Base-by-base conservation (phyloP, 2,888 invertebrate genomes). In the Helleia helle region DNA sequence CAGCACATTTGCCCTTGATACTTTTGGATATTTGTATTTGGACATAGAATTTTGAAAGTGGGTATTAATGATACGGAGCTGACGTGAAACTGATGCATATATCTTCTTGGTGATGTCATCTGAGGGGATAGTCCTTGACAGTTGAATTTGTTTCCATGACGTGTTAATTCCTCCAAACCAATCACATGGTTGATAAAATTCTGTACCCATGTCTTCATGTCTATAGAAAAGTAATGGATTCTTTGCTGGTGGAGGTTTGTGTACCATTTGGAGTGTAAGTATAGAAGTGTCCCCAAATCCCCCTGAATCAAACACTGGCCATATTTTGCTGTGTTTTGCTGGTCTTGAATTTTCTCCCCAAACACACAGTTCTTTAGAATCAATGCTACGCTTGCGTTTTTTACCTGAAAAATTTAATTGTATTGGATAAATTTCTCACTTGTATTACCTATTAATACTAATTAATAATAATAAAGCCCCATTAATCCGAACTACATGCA, bases 301-400 rank as follows among this genome's bases (percentile, higher is more conserved):
- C 68, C 86, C 86, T 0, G 86, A 85, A 45, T 86, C 86, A 46
- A 86, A 85, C 0, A 85, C 85, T 0, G 84, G 83, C 84, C 86
- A 85, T 61, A 83, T 79, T 55, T 75, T 81, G 54, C 67, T 72
- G 13, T 68, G 62, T 52, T 83, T 83, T 0, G 80, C 62, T 0
- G 83, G 77, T 11, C 69, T 66, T 1, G 65, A 44, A 41, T 62
- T 67, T 24, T 76, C 73, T 0, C 62, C 65, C 69, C 71, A 74
- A 0, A 71, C 40, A 38, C 71, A 71, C 0, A 83, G 41, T 1
- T 76, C 75, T 30, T 65, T 70, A 1, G 58, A 55, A n/a, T 66
- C 62, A 15, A 56, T 60, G 47, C 72, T 72, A 40, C 56, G 55
- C 49, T 79, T 85, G 11, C 86, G 75, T 55, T 86, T 86, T 48